Base-by-base conservation (phyloP, 2,797 vertebrate genomes). In the Falco cherrug region DNA sequence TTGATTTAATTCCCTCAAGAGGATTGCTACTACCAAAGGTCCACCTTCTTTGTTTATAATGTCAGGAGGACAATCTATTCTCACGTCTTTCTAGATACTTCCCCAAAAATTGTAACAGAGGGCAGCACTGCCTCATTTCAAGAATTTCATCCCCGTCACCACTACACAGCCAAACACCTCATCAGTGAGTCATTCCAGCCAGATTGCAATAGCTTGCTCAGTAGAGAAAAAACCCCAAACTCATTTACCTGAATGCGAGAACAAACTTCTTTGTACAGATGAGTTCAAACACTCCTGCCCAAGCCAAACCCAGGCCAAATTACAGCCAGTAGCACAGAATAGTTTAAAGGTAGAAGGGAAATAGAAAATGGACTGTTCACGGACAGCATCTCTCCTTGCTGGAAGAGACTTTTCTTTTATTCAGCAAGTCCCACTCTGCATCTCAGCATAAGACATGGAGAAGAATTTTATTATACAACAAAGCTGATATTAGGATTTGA, bases 221-320 rank as follows among this genome's bases (percentile, higher is more conserved):
- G 18, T 0, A 50, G 28, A 60, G 4, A 7, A 71, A 63, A 68
- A 41, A 41, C 2, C 5, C 1, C 12, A 29, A 17, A 19, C 19
- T 28, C 43, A 73, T 60, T 51, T 89, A 71, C 13, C 76, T 51
- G 39, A 91, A 87, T 33, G 16, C 16, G 76, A 70, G 28, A 25
- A 71, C 47, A 67, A 95, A 89, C 20, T 81, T 68, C 16, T 8
- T 33, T 12, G 60, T 22, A 73, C 1, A 16, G 47, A 54, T 43
- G 4, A 65, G 29, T 60, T 87, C 60, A 70, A 93, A 83, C 12
- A 63, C n/a, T 88, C 31, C 61, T 80, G 37, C 10, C 29, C 45
- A 50, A 92, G 84, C 16, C 76, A 78, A 70, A 48, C 12, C 61
- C n/a, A 37, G 76, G 31, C 13, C 79, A 87, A 63, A 68, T 17